A percentile compares a stretch with the other conserved stretches of the same genome.
Conservation (phyloP, 1,140 invertebrate genomes). For the Trichomalopsis sarcophagae region DNA sequence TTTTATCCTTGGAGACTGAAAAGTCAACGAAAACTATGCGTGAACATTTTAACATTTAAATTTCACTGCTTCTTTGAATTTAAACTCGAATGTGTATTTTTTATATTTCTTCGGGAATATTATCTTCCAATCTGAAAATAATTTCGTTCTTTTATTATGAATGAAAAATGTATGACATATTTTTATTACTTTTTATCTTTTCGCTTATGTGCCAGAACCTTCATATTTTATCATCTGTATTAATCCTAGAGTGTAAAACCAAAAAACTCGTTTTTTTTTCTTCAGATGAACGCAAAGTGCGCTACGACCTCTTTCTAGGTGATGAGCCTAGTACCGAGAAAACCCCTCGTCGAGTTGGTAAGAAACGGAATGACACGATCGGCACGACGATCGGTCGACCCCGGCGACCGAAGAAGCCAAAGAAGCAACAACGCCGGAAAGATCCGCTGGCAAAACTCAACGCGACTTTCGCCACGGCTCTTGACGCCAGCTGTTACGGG, state of each 20-base stretch:
- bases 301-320: constrained; percentile 58
- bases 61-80: too few species aligned
- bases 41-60: too few species aligned
- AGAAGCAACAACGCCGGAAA: constrained; percentile 18
- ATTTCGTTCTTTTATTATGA: too few species aligned
- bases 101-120: too few species aligned
- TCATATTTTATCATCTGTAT: neutral
- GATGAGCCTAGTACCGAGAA: constrained; percentile 56
- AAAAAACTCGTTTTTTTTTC: neutral
- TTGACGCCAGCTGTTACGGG: constrained; percentile 67
- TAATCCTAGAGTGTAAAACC: too few species aligned
- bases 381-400: neutral
- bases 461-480: constrained; percentile 62
- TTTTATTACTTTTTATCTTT: neutral
- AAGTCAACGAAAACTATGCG: too few species aligned
- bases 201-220: neutral
- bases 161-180: too few species aligned
- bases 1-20: too few species aligned
- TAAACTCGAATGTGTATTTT: too few species aligned
- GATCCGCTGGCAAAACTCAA: constrained; percentile 50
- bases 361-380: neutral
- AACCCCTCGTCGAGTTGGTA: neutral
- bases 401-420: constrained; percentile 15
- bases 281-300: constrained; percentile 46
- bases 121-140: too few species aligned